Percentiles rank a stretch among this genome's conserved stretches.
Evolutionary conservation across 2,113 vertebrate species (phyloP).

Genomic region (Gnathonemus echidnorhynchus): DNA sequence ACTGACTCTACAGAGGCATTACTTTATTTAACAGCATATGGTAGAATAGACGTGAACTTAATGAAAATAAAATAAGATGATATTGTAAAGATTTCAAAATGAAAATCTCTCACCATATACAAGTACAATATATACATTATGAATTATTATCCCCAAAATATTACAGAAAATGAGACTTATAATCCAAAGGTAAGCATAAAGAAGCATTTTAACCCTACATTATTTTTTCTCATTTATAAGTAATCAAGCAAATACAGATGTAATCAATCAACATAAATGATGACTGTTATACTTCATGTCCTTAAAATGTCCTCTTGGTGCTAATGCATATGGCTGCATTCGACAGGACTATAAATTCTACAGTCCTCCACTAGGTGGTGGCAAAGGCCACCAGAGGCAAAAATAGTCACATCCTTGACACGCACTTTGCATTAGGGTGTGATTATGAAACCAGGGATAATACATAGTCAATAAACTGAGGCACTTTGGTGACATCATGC

Average conservation of each 20-base stretch:
- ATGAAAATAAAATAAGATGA: background rate
- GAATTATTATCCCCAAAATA: background rate
- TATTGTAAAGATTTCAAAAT: background rate
- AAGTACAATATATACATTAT: background rate
- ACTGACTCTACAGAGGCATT: background rate
- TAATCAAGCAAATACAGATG: background rate
- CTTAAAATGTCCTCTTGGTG: conserved; percentile 25
- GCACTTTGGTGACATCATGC: background rate
- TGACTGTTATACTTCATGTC: conserved; percentile 33
- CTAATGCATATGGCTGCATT: conserved; percentile 1
- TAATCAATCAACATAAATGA: background rate
- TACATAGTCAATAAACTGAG: background rate
- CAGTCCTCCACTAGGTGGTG: conserved; percentile 43
- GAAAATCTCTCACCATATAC: background rate
- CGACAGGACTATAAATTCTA: background rate
- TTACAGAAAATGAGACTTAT: background rate
- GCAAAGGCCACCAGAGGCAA: conserved; percentile 36
- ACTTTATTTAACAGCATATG: background rate
- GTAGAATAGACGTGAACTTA: background rate
- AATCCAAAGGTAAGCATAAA: background rate
- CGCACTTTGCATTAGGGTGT: conserved; percentile 18
- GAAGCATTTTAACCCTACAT: background rate
- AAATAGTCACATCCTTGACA: conserved; percentile 7
- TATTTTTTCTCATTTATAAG: background rate
- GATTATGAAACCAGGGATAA: background rate